Conservation (phyloP, 2,888 invertebrate species). For the Tiliacea aurago region DNA sequence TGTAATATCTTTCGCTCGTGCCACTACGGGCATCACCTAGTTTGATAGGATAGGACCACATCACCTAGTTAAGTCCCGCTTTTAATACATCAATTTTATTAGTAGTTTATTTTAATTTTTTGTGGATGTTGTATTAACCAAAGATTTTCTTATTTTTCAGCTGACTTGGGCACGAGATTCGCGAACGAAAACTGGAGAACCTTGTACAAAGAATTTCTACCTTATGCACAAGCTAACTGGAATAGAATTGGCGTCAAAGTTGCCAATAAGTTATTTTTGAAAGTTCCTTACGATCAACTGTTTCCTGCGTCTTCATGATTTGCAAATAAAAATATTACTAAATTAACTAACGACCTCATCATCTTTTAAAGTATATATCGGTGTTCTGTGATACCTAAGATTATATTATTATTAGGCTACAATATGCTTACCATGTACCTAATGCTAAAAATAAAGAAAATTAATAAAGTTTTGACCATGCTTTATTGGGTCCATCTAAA, state of each 20-base stretch:
- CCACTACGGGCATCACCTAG: too few species aligned
- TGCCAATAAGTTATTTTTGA: constrained; percentile 89
- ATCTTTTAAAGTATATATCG: constrained; percentile 2
- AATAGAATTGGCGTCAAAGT: constrained; percentile 88
- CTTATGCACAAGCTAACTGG: constrained; percentile 89
- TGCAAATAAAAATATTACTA: constrained; percentile 6
- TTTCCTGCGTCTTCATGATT: constrained; percentile 68
- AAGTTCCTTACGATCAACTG: constrained; percentile 87
- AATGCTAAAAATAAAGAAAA: not conserved
- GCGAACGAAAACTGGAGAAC: constrained; percentile 91
- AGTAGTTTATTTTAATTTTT: not conserved
- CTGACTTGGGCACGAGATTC: constrained; percentile 88
- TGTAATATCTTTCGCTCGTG: too few species aligned
- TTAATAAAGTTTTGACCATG: not conserved
- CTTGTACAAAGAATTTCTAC: constrained; percentile 90
- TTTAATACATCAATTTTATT: too few species aligned
- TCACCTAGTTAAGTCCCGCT: too few species aligned
- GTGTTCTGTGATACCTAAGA: constrained; percentile 46
- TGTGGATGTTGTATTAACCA: constrained; percentile 5
- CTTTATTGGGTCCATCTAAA: too few species aligned
- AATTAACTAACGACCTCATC: constrained; percentile 5
- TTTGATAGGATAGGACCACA: too few species aligned
- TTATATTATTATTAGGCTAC: constrained; percentile 7
- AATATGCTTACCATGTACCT: not conserved
- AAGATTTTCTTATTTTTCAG: constrained; percentile 80